Base-by-base conservation (phyloP, 1,140 invertebrate species). In the Hylyphantes graminicola region DNA sequence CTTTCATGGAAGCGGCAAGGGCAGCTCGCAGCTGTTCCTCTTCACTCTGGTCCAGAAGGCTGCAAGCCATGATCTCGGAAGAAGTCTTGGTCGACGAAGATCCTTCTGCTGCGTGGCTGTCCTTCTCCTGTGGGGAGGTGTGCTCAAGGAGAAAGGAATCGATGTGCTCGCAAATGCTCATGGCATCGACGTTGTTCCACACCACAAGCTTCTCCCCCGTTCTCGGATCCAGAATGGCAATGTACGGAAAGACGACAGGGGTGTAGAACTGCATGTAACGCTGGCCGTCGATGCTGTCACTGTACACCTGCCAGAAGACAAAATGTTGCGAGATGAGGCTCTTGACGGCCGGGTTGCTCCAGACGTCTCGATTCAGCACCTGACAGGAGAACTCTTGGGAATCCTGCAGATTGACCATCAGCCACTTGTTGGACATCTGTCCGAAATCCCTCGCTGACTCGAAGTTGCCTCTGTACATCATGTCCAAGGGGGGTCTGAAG, bases 381-480 rank as follows among this genome's bases (percentile, higher is more conserved):
- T 95, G 94, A 86, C 92, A 93, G 11, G 92, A 89, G 90, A 95
- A 95, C 89, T 95, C 94, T 86, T 92, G 90, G 21, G 93, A 91
- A 90, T 95, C 92, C 89, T 96, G 94, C 6, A 96, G 91, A 89
- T 95, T 95, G 0, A 95, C 93, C 86, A 95, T 90, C 13, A 95
- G 87, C 94, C 95, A 95, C 81, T 92, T 92, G 85, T 93, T 93
- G 8, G 91, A 89, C 10, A 88, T 88, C 65, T 91, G 92, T 12
- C 93, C 93, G 55, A 90, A 89, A 75, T 94, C 92, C 63, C 93
- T 89, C 0, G 93, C 94, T 78, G 87, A 87, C 13, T 92, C 90
- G 87, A 95, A 93, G 50, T 93, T 91, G 21, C 94, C 94, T 82
- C 92, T 90, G 88, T 92, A 93, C 48, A 94, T 91, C 50, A 95